These are phyloP conservation scores for Phoxinus phoxinus DNA, from an alignment of 2,113 vertebrate species.

Conservation along the genomic window DNA sequence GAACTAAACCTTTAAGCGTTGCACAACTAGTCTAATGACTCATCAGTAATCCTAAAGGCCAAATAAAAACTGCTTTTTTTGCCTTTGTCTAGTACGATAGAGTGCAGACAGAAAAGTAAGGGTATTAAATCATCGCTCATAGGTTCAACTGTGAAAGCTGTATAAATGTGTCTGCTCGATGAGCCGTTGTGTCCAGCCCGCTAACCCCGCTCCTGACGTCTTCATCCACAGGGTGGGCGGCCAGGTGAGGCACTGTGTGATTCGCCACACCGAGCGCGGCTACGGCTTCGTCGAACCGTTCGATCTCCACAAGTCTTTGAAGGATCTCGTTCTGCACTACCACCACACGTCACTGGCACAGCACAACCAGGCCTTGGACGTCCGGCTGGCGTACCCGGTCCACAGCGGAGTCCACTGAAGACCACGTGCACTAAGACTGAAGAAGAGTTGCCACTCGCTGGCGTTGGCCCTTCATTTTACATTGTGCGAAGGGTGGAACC, in stretches of 20 bases:
- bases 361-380: constrained; percentile 95
- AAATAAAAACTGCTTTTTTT: too few relatives aligned
- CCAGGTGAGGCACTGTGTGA: constrained; percentile 96
- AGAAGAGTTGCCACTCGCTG: neutral
- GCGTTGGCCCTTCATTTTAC: neutral
- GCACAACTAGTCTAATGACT: too few relatives aligned
- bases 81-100: too few relatives aligned
- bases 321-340: constrained; percentile 96
- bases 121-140: too few relatives aligned
- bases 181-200: too few relatives aligned
- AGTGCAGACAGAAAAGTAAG: too few relatives aligned
- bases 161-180: too few relatives aligned
- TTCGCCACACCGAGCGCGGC: constrained; percentile 91
- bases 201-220: neutral
- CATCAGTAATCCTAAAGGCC: too few relatives aligned
- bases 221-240: constrained; percentile 82
- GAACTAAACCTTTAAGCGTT: too few relatives aligned
- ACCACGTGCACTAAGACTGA: constrained; percentile 17
- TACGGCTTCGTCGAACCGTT: constrained; percentile 95
- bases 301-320: constrained; percentile 92
- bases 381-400: constrained; percentile 90
- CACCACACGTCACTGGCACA: constrained; percentile 93
- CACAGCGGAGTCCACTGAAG: constrained; percentile 80
- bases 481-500: neutral
- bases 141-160: too few relatives aligned